Percentiles rank a stretch among this genome's conserved stretches.
These are phyloP conservation scores for Drosophila macrospina DNA, from an alignment of 2,888 invertebrate genomes.

Conservation along the genomic window DNA sequence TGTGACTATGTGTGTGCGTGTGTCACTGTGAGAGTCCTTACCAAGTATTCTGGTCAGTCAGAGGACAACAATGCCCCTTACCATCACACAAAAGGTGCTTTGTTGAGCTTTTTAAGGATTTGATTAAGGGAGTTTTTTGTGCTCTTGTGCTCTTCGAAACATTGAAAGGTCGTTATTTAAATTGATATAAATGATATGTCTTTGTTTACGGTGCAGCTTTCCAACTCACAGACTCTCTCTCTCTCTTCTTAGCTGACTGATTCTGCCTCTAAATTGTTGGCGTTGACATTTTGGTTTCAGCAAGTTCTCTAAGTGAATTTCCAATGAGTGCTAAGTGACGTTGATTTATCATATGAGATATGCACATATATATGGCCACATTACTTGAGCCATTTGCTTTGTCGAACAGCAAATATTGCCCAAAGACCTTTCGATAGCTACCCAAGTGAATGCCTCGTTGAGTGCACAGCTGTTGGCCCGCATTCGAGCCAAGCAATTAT, in stretches of 20 bases:
- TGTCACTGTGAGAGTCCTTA: slow-evolving; percentile 12
- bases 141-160: slow-evolving; percentile 49
- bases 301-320: slow-evolving; percentile 67
- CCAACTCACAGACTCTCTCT: not conserved
- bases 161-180: slow-evolving; percentile 82
- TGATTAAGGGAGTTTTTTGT: slow-evolving; percentile 64
- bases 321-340: slow-evolving; percentile 69
- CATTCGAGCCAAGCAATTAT: slow-evolving; percentile 43
- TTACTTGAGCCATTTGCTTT: slow-evolving; percentile 49
- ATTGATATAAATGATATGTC: slow-evolving; percentile 83
- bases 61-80: slow-evolving; percentile 6
- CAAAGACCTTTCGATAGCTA: slow-evolving; percentile 17
- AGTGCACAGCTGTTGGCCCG: slow-evolving; percentile 54
- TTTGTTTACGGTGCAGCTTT: slow-evolving; percentile 28
- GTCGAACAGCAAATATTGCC: slow-evolving; percentile 36
- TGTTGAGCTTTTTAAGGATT: slow-evolving; percentile 70
- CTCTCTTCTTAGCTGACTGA: slow-evolving; percentile 39
- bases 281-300: slow-evolving; percentile 60
- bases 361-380: slow-evolving; percentile 28
- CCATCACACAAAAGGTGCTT: slow-evolving; percentile 50
- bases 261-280: slow-evolving; percentile 35
- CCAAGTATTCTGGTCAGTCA: slow-evolving; percentile 43
- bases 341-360: slow-evolving; percentile 69
- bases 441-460: slow-evolving; percentile 28
- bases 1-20: not conserved